These are phyloP conservation scores for Notodonta ziczac DNA, from an alignment of 2,888 invertebrate species.

Conservation along the genomic window DNA sequence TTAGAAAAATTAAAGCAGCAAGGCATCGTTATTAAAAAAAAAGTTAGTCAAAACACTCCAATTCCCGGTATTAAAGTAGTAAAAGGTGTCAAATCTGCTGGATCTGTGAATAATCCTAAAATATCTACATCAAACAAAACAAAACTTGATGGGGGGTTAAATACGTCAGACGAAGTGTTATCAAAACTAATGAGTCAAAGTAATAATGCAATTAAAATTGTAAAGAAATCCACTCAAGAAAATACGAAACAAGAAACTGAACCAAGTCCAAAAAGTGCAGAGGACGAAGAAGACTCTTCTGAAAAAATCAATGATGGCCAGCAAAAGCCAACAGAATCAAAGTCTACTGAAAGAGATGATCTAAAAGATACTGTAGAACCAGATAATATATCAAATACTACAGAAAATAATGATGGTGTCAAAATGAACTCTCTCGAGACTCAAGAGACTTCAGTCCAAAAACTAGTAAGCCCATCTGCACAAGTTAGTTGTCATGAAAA, in stretches of 20 bases:
- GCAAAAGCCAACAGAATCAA: constrained; percentile 19
- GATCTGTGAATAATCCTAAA: constrained; percentile 15
- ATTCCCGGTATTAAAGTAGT: constrained; percentile 18
- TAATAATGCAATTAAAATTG: constrained; percentile 74
- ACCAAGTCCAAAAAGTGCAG: neutral
- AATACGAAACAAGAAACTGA: constrained; percentile 27
- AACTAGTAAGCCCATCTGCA: neutral
- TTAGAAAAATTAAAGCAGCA: constrained; percentile 72
- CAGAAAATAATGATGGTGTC: constrained; percentile 11
- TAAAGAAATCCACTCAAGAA: constrained; percentile 55
- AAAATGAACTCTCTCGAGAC: constrained; percentile 1
- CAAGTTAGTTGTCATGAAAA: constrained; percentile 6
- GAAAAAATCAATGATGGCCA: constrained; percentile 18
- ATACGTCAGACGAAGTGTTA: constrained; percentile 63
- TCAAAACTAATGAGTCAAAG: constrained; percentile 71
- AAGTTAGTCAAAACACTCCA: constrained; percentile 34
- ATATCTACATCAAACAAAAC: constrained; percentile 18
- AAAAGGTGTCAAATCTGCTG: constrained; percentile 16
- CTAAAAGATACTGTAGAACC: constrained; percentile 11
- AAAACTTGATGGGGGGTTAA: constrained; percentile 38
- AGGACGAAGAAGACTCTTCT: constrained; percentile 7
- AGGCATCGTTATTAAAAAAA: constrained; percentile 72
- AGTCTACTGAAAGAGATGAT: constrained; percentile 9
- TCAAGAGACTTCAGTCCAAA: constrained; percentile 4
- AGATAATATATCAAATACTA: constrained; percentile 8